phyloP scores from a whole-genome alignment of 2,113 vertebrate genomes.

The Microtus richardsoni region DNA sequence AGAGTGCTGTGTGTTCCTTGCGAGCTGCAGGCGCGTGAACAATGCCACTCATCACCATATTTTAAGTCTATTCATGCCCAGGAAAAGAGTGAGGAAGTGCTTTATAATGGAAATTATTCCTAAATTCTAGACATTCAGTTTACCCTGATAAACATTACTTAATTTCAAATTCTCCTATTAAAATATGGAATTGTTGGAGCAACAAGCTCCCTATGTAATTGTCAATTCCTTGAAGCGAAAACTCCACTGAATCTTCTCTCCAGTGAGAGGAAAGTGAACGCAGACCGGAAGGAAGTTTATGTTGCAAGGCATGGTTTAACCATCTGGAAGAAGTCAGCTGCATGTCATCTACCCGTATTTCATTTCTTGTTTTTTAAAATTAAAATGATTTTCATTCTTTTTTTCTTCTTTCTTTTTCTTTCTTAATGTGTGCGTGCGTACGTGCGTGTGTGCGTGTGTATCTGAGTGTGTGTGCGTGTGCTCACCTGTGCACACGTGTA shows the following conservation, averaged over 20 bases:
- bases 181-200: slow-evolving; percentile 68
- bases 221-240: slow-evolving; percentile 35
- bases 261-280: not conserved
- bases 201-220: slow-evolving; percentile 68
- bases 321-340: not conserved
- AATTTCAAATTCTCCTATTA: slow-evolving; percentile 74
- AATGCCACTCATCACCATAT: slow-evolving; percentile 63
- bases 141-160: slow-evolving; percentile 70
- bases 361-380: not conserved
- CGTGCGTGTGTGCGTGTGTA: not conserved
- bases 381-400: not conserved
- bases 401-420: not conserved
- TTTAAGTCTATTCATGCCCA: slow-evolving; percentile 73
- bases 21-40: slow-evolving; percentile 35
- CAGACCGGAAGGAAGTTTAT: not conserved
- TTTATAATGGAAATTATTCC: slow-evolving; percentile 78
- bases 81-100: slow-evolving; percentile 70
- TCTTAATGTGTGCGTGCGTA: not conserved
- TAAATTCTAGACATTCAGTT: slow-evolving; percentile 64
- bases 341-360: not conserved
- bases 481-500: not conserved
- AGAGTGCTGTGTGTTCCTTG: slow-evolving; percentile 52
- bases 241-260: not conserved
- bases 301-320: not conserved
- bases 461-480: too few species aligned